These are phyloP conservation scores for Drosophila yakuba DNA, from an alignment of 1,140 invertebrate genomes.

Conservation along the genomic window DNA sequence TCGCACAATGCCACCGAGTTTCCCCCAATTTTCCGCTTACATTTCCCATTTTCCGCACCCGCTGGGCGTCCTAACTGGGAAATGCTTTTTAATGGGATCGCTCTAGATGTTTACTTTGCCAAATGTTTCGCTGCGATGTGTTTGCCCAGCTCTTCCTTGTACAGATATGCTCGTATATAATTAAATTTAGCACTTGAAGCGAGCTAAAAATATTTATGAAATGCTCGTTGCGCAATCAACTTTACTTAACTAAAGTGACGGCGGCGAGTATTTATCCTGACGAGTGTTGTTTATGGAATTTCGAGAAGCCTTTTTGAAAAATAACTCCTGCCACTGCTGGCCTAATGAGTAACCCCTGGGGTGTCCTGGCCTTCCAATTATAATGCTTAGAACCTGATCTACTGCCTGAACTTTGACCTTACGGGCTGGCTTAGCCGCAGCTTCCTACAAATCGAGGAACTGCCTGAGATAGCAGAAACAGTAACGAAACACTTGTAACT, in stretches of 20 bases:
- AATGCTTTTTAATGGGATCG: slow-evolving; percentile 64
- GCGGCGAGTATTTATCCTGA: slow-evolving; percentile 15
- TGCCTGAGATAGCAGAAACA: slow-evolving; percentile 5
- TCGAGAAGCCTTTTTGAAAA: not conserved
- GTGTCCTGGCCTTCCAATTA: slow-evolving; percentile 19
- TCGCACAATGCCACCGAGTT: slow-evolving; percentile 38
- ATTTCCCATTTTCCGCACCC: slow-evolving; percentile 4
- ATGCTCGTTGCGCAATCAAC: slow-evolving; percentile 27
- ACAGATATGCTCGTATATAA: slow-evolving; percentile 47
- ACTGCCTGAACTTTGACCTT: slow-evolving; percentile 29
- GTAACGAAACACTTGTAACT: slow-evolving; percentile 56
- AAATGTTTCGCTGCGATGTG: slow-evolving; percentile 49
- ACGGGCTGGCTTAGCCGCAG: not conserved
- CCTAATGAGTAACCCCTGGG: slow-evolving; percentile 24
- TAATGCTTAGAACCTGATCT: slow-evolving; percentile 26
- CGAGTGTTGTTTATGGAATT: slow-evolving; percentile 26
- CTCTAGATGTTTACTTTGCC: slow-evolving; percentile 55
- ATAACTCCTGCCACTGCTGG: not conserved
- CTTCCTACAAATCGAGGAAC: slow-evolving; percentile 13
- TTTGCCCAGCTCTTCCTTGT: slow-evolving; percentile 59
- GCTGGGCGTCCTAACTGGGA: slow-evolving; percentile 48
- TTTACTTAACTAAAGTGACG: slow-evolving; percentile 30
- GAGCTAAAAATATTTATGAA: slow-evolving; percentile 65
- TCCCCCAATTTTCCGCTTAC: slow-evolving; percentile 10
- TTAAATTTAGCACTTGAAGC: slow-evolving; percentile 68